Base-by-base conservation (phyloP, 1,140 invertebrate species). In the Cyrtorhinus lividipennis region DNA sequence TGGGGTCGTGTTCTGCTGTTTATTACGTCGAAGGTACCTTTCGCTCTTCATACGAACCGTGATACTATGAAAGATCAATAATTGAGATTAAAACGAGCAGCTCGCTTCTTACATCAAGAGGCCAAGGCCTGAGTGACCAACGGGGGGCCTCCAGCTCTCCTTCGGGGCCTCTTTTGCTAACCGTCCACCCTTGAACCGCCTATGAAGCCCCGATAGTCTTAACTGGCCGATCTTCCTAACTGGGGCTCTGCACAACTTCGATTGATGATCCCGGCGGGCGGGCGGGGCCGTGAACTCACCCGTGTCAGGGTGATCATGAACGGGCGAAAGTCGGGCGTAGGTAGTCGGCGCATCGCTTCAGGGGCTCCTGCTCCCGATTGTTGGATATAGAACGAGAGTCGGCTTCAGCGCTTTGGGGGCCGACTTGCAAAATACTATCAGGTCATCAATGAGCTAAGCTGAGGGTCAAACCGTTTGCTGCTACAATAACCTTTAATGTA, bases 261-360 rank as follows among this genome's bases (percentile, higher is more conserved):
- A 53, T 53, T 53, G 48, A 53, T 53, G 48, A 53, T 53, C 8
- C 20, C 18, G 10, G n/a, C n/a, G n/a, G n/a, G n/a, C 18, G 48
- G 48, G 48, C 20, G 48, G 48, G 48, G 48, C 48, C 48, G 48
- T 53, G 48, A 53, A 53, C 48, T 22, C 12, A n/a, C 10, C 20
- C 10, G 48, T 53, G 48, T 53, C 48, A 53, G 48, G 48, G 48
- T 53, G 48, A 53, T 53, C 48, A 53, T 53, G 48, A 38, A 38
- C 30, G 20, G 38, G 48, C 10, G 48, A 12, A 22, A 53, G 20
- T 15, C 8, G 8, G 48, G 48, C 48, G 48, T 53, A 53, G 48
- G 48, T 53, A 53, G 48, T 20, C 20, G 48, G 5, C 18, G 20
- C 20, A n/a, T n/a, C n/a, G n/a, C 48, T 53, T 20, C 48, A 10